These are phyloP conservation scores for Meleagris gallopavo DNA, from an alignment of 2,113 vertebrate genomes.

Conservation along the genomic window DNA sequence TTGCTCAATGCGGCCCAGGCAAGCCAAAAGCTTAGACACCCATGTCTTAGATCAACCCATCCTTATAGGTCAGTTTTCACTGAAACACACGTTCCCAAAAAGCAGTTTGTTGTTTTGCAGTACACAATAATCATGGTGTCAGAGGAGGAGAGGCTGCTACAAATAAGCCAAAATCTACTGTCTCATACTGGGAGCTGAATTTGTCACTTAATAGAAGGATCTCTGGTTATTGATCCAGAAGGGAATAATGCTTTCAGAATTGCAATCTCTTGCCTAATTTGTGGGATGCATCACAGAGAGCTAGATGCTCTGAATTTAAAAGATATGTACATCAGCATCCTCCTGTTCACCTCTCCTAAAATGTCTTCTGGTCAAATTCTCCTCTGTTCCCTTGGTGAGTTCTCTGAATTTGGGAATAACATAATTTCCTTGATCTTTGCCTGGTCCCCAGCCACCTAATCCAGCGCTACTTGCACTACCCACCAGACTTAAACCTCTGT, in stretches of 20 bases:
- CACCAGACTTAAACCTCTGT: slow-evolving; percentile 19
- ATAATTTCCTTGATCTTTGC: slow-evolving; percentile 19
- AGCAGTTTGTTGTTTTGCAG: too few relatives aligned
- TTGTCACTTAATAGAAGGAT: not conserved
- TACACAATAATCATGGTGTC: too few relatives aligned
- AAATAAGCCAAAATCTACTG: not conserved
- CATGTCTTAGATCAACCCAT: too few relatives aligned
- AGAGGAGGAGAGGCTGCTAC: too few relatives aligned
- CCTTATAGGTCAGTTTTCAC: too few relatives aligned
- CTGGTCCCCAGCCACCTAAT: slow-evolving; percentile 46
- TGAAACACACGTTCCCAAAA: too few relatives aligned
- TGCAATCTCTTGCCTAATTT: not conserved
- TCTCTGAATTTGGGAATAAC: not conserved
- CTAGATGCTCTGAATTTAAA: not conserved
- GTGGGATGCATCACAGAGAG: not conserved
- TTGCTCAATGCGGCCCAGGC: too few relatives aligned
- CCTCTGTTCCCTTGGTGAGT: not conserved
- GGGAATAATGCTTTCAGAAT: not conserved
- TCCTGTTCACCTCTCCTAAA: not conserved
- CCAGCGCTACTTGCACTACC: slow-evolving; percentile 56
- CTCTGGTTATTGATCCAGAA: fast-evolving
- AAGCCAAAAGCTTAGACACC: too few relatives aligned
- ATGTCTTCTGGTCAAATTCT: not conserved
- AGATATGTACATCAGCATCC: not conserved
- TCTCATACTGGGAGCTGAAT: not conserved